These are phyloP conservation scores for Leucopsar rothschildi DNA, from an alignment of 2,113 vertebrate species.

Conservation along the genomic window DNA sequence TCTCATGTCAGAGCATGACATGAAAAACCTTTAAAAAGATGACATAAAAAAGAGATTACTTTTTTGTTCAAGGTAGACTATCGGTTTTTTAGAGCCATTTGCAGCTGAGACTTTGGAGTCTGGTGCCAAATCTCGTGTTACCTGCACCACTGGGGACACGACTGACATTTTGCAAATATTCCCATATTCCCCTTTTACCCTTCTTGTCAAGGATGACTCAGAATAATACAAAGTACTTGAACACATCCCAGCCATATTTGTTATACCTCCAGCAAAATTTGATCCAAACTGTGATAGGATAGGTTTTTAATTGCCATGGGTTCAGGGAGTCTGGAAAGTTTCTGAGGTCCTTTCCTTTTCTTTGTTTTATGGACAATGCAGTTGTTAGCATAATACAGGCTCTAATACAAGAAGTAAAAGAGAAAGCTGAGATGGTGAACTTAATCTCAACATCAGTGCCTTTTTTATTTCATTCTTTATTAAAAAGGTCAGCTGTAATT, in stretches of 20 bases:
- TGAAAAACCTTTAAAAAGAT: background rate
- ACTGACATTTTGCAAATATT: background rate
- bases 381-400: background rate
- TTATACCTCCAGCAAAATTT: background rate
- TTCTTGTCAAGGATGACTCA: background rate
- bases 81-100: background rate
- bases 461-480: conserved; percentile 45
- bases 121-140: background rate
- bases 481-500: conserved; percentile 57
- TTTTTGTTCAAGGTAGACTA: background rate
- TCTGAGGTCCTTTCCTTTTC: background rate
- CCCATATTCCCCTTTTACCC: background rate
- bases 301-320: background rate
- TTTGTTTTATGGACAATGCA: background rate
- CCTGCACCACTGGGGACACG: background rate
- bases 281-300: background rate
- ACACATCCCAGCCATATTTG: background rate
- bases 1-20: background rate
- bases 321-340: background rate
- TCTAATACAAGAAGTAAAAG: background rate
- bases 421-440: background rate
- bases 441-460: background rate
- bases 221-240: background rate
- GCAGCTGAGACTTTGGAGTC: background rate
- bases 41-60: background rate